phyloP scores from a whole-genome alignment of 2,113 vertebrate genomes.

The Panthera uncia region DNA sequence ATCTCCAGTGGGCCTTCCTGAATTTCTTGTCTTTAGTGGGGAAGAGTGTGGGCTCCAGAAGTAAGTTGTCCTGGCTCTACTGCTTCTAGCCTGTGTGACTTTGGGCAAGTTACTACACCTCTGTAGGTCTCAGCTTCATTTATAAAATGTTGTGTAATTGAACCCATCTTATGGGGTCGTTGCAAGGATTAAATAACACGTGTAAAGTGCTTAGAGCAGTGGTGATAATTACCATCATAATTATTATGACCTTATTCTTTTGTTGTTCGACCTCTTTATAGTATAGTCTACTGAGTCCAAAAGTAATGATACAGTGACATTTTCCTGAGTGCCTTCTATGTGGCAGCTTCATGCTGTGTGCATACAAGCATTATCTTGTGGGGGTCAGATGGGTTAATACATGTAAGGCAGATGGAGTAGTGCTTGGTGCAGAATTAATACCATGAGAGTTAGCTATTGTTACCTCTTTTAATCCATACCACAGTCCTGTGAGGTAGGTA shows the following conservation, averaged over 20 bases:
- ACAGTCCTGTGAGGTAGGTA: not conserved
- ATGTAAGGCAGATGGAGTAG: not conserved
- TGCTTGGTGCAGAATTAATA: not conserved
- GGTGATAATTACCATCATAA: not conserved
- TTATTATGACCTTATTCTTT: not conserved
- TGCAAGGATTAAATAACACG: not conserved
- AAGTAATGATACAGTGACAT: not conserved
- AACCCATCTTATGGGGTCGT: not conserved
- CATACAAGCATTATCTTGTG: not conserved
- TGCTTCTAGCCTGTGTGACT: not conserved
- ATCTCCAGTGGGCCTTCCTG: not conserved
- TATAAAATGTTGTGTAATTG: not conserved
- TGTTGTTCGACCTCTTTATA: not conserved
- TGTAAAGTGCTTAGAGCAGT: not conserved
- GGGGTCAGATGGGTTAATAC: not conserved
- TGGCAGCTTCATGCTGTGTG: not conserved
- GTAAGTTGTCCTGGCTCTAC: not conserved
- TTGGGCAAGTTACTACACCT: not conserved
- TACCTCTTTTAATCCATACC: not conserved
- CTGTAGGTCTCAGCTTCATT: not conserved
- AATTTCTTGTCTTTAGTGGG: slow-evolving; percentile 1
- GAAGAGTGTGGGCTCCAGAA: not conserved
- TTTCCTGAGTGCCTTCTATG: not conserved
- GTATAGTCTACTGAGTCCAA: not conserved
- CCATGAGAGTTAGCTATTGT: not conserved